phyloP scores from a whole-genome alignment of 2,113 vertebrate genomes.

The Diglossa brunneiventris region DNA sequence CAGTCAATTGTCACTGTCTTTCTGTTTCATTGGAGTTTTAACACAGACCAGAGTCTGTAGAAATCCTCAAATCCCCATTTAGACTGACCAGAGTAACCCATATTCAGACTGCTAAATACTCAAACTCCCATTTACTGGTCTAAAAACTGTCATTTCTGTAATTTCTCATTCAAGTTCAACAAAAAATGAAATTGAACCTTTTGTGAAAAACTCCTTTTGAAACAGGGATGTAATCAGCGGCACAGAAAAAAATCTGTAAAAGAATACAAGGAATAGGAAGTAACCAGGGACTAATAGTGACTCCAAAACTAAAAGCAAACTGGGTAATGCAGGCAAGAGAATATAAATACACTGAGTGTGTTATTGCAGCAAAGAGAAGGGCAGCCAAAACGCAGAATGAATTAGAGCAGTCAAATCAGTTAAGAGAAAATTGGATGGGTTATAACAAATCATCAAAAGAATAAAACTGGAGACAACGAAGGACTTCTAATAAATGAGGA shows the following conservation, averaged over 20 bases:
- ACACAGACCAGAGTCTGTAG: not conserved
- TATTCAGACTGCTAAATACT: not conserved
- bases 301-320: not conserved
- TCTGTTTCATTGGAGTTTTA: not conserved
- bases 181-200: not conserved
- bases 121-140: not conserved
- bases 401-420: slow-evolving; percentile 27
- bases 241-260: not conserved
- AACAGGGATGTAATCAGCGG: not conserved
- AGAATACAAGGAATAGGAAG: not conserved
- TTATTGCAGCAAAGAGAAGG: not conserved
- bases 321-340: not conserved
- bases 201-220: not conserved
- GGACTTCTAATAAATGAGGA: slow-evolving; percentile 19
- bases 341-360: not conserved
- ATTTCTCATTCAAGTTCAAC: not conserved
- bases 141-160: not conserved
- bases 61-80: not conserved
- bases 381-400: slow-evolving; percentile 34
- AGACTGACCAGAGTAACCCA: not conserved
- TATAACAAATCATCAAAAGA: slow-evolving; percentile 35
- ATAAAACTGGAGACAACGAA: not conserved
- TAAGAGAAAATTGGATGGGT: slow-evolving; percentile 39
- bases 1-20: not conserved
- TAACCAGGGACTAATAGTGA: not conserved